Base-by-base conservation (phyloP, 2,113 vertebrate species). In the Pampusana beccarii region DNA sequence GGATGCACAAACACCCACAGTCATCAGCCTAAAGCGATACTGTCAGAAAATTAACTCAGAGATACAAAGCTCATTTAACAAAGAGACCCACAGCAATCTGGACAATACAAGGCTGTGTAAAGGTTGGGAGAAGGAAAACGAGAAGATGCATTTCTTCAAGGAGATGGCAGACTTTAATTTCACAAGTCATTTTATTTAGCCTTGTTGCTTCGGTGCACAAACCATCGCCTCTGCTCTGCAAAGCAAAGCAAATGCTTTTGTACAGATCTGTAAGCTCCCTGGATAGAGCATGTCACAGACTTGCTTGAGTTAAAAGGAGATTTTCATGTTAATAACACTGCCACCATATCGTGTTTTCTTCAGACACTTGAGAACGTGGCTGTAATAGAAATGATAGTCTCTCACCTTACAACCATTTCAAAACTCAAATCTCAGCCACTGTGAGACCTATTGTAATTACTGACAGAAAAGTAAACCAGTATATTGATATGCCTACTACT, bases 11-110 rank as follows among this genome's bases (percentile, higher is more conserved):
- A 98, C 95, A 97, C 91, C 50, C 93, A 83, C 48, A 95, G 96
- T 51, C 90, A 1, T 98, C 98, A 98, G 83, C 73, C 88, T 92
- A 44, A 98, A 98, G 96, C 74, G 95, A 97, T 94, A 93, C 90
- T 98, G 98, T 96, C 97, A 98, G 95, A 97, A 97, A 98, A 98
- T 98, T 98, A 98, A 98, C 97, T 94, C 86, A 91, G 95, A 95
- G 78, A 97, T 82, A 97, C 95, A 97, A 97, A 97, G 95, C 79
- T 86, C 97, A 94, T 98, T 98, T 98, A 97, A 86, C 86, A 93
- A 82, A 93, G 93, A 94, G 88, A 97, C 91, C 80, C 66, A 93
- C 38, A 93, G 93, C 93, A 96, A 96, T 88, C 92, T 87, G 78
- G 92, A 97, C 93, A 97, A 95, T 73, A 65, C 51, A 65, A 82